Percentiles rank a stretch among this genome's conserved stretches.
These are phyloP conservation scores for Anarrhichthys ocellatus DNA, from an alignment of 2,113 vertebrate species.

Conservation along the genomic window DNA sequence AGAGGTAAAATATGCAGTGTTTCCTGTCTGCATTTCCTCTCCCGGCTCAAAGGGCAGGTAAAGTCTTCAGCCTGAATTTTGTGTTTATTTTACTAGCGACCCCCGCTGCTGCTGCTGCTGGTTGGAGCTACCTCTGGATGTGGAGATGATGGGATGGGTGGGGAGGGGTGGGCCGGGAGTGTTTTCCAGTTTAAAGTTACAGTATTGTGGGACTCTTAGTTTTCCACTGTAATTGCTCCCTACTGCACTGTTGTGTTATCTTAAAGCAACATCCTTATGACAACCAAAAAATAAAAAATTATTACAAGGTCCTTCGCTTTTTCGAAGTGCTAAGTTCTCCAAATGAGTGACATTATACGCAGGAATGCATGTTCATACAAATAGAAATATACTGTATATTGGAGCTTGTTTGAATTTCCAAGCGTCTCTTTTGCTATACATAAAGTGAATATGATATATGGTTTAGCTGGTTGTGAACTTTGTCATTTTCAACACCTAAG, in stretches of 20 bases:
- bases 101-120: constrained; percentile 65
- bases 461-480: constrained; percentile 51
- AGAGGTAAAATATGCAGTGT: constrained; percentile 35
- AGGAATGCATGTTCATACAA: neutral
- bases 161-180: constrained; percentile 6
- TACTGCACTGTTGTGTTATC: neutral
- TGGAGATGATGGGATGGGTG: constrained; percentile 44
- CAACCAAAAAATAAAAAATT: neutral
- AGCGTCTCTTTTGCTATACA: constrained; percentile 5
- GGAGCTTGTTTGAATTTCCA: constrained; percentile 21
- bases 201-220: constrained; percentile 46
- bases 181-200: constrained; percentile 58
- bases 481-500: constrained; percentile 63
- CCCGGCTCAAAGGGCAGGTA: constrained; percentile 69
- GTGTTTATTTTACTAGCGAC: constrained; percentile 79
- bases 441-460: constrained; percentile 51
- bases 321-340: neutral
- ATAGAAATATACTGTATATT: neutral
- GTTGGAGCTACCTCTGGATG: constrained; percentile 68
- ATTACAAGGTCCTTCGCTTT: neutral
- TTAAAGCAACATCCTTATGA: neutral
- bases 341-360: neutral
- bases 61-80: constrained; percentile 73
- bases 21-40: constrained; percentile 59
- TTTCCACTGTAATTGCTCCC: constrained; percentile 14